phyloP scores from a whole-genome alignment of 2,888 invertebrate genomes.

The Drosophila rubida region DNA sequence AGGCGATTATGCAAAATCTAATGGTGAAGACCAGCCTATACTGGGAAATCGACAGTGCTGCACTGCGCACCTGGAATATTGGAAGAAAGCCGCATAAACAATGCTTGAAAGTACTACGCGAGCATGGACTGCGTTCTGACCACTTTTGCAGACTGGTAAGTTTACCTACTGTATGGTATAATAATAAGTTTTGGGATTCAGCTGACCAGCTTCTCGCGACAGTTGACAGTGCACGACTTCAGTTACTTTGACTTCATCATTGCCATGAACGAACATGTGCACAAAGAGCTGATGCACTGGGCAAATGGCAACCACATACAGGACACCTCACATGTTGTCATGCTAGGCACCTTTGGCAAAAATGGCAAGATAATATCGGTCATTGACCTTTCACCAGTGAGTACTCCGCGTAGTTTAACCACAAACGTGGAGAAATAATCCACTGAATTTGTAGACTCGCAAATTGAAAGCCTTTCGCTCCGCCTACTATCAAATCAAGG shows the following conservation, averaged over 20 bases:
- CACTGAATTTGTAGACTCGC: constrained; percentile 30
- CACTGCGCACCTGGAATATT: constrained; percentile 92
- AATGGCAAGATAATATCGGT: constrained; percentile 24
- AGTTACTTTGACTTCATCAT: constrained; percentile 93
- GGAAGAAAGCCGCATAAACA: constrained; percentile 91
- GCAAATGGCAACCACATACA: constrained; percentile 19
- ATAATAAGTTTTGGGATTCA: too few relatives aligned
- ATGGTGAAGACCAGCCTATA: constrained; percentile 83
- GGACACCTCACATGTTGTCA: constrained; percentile 17
- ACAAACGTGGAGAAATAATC: background rate
- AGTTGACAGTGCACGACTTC: constrained; percentile 91
- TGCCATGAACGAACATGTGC: constrained; percentile 92
- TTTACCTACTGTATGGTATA: too few relatives aligned
- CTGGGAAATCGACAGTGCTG: constrained; percentile 96
- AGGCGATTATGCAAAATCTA: constrained; percentile 90
- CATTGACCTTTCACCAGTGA: constrained; percentile 53
- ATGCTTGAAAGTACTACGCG: constrained; percentile 86
- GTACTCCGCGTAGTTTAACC: background rate
- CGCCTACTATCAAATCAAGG: constrained; percentile 70
- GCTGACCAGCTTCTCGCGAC: too few relatives aligned
- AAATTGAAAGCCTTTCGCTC: constrained; percentile 61
- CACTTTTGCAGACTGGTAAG: constrained; percentile 87
- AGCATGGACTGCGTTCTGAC: constrained; percentile 87
- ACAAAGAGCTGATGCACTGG: constrained; percentile 67
- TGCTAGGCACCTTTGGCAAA: constrained; percentile 38